Conservation (phyloP, 1,140 invertebrate genomes). For the Mizuhopecten yessoensis region DNA sequence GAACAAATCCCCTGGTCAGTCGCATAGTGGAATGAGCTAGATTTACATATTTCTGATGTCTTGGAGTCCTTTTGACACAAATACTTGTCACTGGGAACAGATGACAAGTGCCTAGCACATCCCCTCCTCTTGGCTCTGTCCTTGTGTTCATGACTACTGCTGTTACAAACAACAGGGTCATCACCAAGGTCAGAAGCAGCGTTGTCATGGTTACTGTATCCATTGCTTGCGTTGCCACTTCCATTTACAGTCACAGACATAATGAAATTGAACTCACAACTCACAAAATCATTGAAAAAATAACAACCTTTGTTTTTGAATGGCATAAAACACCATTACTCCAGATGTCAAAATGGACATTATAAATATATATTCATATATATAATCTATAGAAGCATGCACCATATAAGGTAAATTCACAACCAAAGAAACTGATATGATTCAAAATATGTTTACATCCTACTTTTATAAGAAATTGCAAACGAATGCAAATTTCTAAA, state of each 20-base stretch:
- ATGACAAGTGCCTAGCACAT: conserved; percentile 55
- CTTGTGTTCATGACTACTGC: background rate
- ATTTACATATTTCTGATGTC: conserved; percentile 36
- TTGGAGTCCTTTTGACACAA: conserved; percentile 61
- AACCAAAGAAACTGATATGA: conserved; percentile 17
- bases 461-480: background rate
- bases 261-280: conserved; percentile 36
- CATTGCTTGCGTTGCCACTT: conserved; percentile 15
- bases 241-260: conserved; percentile 3
- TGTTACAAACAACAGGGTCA: background rate
- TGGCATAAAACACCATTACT: conserved; percentile 24
- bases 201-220: background rate
- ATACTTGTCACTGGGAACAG: conserved; percentile 62
- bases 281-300: conserved; percentile 1
- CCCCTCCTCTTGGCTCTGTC: conserved; percentile 49
- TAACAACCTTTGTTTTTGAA: background rate
- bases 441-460: background rate
- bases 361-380: conserved; percentile 7
- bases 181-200: conserved; percentile 1
- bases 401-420: background rate
- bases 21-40: conserved; percentile 44
- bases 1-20: conserved; percentile 45
- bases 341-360: conserved; percentile 9
- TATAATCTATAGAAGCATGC: background rate
- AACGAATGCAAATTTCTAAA: background rate